phyloP scores from a whole-genome alignment of 1,140 invertebrate genomes.

The Arctopsyche grandis region DNA sequence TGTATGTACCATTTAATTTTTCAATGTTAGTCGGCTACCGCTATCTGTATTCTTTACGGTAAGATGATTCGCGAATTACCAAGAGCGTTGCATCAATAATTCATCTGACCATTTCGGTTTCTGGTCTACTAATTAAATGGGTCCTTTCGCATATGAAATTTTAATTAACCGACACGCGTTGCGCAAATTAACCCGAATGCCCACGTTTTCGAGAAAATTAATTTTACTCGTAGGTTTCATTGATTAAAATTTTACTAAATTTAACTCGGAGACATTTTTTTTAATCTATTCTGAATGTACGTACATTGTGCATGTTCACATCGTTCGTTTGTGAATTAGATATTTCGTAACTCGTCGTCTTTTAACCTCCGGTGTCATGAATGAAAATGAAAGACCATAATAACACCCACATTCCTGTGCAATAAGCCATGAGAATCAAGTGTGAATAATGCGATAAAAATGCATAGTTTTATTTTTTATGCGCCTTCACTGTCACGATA shows the following conservation, averaged over 20 bases:
- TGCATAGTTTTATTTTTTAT: too few relatives aligned
- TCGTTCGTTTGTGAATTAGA: neutral
- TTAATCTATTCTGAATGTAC: too few relatives aligned
- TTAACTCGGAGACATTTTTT: neutral
- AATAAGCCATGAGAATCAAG: too few relatives aligned
- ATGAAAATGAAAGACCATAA: too few relatives aligned
- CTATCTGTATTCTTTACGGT: neutral
- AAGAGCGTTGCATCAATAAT: constrained; percentile 11
- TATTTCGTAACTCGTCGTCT: too few relatives aligned
- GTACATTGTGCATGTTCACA: too few relatives aligned
- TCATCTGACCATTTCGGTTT: constrained; percentile 27
- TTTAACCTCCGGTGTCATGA: too few relatives aligned
- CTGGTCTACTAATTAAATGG: constrained; percentile 24
- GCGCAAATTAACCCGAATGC: neutral
- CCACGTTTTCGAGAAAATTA: neutral
- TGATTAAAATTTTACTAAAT: neutral
- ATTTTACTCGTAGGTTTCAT: too few relatives aligned
- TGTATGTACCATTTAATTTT: neutral
- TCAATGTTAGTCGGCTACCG: neutral
- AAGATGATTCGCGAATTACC: neutral
- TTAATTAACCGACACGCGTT: neutral
- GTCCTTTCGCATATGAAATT: neutral
- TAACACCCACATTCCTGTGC: too few relatives aligned
- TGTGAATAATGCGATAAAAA: too few relatives aligned
- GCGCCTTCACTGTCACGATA: too few relatives aligned